Percentiles rank a stretch among this genome's conserved stretches.
These are phyloP conservation scores for Schizotus pectinicornis DNA, from an alignment of 2,888 invertebrate genomes.

Conservation along the genomic window DNA sequence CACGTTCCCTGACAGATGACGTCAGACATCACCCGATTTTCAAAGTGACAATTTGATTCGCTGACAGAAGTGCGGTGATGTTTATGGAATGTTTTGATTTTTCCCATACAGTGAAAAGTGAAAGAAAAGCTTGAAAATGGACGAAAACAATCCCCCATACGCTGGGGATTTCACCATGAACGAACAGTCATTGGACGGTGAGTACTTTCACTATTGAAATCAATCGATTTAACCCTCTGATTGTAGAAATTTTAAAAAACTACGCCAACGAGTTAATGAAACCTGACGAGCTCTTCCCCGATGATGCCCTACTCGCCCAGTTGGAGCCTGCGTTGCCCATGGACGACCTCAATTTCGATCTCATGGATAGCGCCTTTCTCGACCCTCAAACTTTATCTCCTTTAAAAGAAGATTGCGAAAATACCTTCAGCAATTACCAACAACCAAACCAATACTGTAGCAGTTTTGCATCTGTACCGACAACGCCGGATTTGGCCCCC, in stretches of 20 bases:
- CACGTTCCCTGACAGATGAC: slow-evolving; percentile 49
- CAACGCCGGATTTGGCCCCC: slow-evolving; percentile 12
- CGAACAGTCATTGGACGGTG: slow-evolving; percentile 74
- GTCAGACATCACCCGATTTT: slow-evolving; percentile 68
- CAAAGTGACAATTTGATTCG: slow-evolving; percentile 64
- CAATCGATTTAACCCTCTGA: slow-evolving; percentile 1
- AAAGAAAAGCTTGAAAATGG: slow-evolving; percentile 49
- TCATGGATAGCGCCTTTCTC: slow-evolving; percentile 43
- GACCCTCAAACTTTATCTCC: slow-evolving; percentile 43
- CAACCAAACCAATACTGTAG: slow-evolving; percentile 10
- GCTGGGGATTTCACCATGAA: slow-evolving; percentile 67
- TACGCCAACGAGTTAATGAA: slow-evolving; percentile 72
- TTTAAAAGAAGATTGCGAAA: slow-evolving; percentile 19
- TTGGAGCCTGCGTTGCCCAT: slow-evolving; percentile 59
- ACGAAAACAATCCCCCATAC: slow-evolving; percentile 57
- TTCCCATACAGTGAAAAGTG: slow-evolving; percentile 42
- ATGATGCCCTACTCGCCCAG: slow-evolving; percentile 61
- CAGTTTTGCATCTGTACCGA: slow-evolving; percentile 15
- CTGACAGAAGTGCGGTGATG: slow-evolving; percentile 55
- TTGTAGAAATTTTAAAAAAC: slow-evolving; percentile 60
- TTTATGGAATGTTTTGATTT: slow-evolving; percentile 51
- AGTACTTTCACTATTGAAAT: slow-evolving; percentile 38
- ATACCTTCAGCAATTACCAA: slow-evolving; percentile 1
- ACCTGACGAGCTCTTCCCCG: slow-evolving; percentile 60
- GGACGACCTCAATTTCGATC: slow-evolving; percentile 59